phyloP scores from a whole-genome alignment of 1,140 invertebrate genomes.

The Drosophila miranda region DNA sequence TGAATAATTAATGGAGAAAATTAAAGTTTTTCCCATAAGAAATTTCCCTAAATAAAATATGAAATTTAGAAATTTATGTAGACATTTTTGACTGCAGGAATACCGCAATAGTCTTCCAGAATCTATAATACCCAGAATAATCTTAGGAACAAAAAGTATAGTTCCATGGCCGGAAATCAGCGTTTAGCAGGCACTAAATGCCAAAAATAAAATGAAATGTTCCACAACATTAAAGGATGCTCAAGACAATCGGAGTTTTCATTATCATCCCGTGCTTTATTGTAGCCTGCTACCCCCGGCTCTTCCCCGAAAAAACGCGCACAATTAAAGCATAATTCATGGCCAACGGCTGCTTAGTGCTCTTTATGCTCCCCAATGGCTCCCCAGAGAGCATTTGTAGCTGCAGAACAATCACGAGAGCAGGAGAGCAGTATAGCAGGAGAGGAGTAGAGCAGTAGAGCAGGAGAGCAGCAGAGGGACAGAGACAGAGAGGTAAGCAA shows the following conservation, averaged over 20 bases:
- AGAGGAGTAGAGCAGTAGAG: constrained; percentile 9
- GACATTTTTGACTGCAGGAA: too few species aligned
- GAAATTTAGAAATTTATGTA: too few species aligned
- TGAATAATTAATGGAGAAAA: too few species aligned
- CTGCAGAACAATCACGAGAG: constrained; percentile 44
- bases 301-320: constrained; percentile 45
- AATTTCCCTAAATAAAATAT: too few species aligned
- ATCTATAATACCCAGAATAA: too few species aligned
- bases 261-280: constrained; percentile 36
- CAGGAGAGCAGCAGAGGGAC: not conserved
- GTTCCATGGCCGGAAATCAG: too few species aligned
- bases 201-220: too few species aligned
- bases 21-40: too few species aligned
- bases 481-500: constrained; percentile 51
- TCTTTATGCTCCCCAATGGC: constrained; percentile 70
- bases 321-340: constrained; percentile 80
- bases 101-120: too few species aligned
- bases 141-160: too few species aligned
- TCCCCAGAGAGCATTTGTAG: constrained; percentile 73
- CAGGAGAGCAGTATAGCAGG: constrained; percentile 17
- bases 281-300: not conserved
- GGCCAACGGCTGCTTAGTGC: constrained; percentile 71
- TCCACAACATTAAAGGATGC: constrained; percentile 2
- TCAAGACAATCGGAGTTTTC: constrained; percentile 21
- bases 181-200: too few species aligned